Evolutionary conservation across 2,797 vertebrate species (phyloP), one percentile per base, ranked within the genome.

Genomic region (Acipenser ruthenus): DNA sequence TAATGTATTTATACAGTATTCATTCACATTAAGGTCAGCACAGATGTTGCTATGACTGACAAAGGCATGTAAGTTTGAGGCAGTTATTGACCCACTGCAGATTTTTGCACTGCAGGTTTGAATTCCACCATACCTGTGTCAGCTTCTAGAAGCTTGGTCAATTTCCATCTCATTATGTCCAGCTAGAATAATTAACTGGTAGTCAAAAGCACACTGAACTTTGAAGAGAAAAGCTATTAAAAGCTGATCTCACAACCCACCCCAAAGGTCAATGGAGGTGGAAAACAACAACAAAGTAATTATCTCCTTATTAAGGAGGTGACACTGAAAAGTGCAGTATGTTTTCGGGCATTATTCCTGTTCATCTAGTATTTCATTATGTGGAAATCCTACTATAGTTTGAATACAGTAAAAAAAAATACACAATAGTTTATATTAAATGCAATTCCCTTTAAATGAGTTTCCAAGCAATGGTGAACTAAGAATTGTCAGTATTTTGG

Each of bases 111-210:
- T 68, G 71, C 12, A 66, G 68, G 65, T 55, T 59, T 67, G 53
- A 68, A 2, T 70, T 49, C 50, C 66, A 51, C 56, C 49, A 62
- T 47, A 63, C 66, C 68, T 69, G 50, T 62, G 67, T 18, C 8
- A 61, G 50, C 67, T 80, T 50, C 67, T 70, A 74, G 68, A 49
- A 69, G 63, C 63, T 75, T 74, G 69, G 77, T 79, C 75, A 79
- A 70, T 78, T 83, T 77, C 68, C 63, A 72, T 74, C 66, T 82
- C 63, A 75, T 82, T 80, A 77, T 65, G 67, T 63, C 53, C 55
- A 72, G 50, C 60, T 74, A 78, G 74, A 78, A 65, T 77, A 65
- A 81, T 84, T 82, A 80, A 70, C 67, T 77, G 67, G 73, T 66
- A 73, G 65, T 71, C 61, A 71, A 64, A 50, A 50, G 59, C 55